Base-by-base conservation (phyloP, 2,113 vertebrate genomes). In the Enhydra lutris region DNA sequence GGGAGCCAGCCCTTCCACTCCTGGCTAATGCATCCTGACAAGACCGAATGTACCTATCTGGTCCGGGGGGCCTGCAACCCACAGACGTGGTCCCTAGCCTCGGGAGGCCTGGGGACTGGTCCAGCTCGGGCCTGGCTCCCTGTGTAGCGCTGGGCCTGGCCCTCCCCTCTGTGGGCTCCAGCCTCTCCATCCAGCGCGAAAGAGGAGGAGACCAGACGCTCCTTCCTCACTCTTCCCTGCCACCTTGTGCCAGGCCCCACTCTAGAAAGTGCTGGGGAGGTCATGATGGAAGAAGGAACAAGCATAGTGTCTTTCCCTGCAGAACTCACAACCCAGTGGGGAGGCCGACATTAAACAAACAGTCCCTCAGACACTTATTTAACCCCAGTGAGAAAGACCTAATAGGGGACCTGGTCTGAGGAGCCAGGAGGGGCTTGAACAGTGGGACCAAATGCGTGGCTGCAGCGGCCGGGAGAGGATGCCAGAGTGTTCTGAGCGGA, bases 71-170 rank as follows among this genome's bases (percentile, higher is more conserved):
- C 55, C 55, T 81, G 6, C 15, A 14, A 23, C 2, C 18, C 89
- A 42, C 7, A 79, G 76, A 11, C 15, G 67, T 18, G 86, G 67
- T 0, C 1, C n/a, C 10, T 31, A 20, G 55, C 11, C 7, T 14
- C 7, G 20, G 63, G 34, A 61, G 69, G 45, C 85, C 29, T 6
- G 63, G 39, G 45, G 9, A 24, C 69, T 26, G 1, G 36, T 59
- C 59, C 1, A 42, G 76, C 26, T 10, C 6, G 0, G 2, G 7
- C 11, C 13, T 6, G 3, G 26, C 14, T 45, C 21, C 39, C 1
- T 1, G 6, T 14, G 39, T 39, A 39, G 73, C 42, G 76, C 3
- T 26, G 88, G 61, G 47, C 31, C 18, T 0, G 21, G 65, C 17
- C 69, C 29, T 50, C 31, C 18, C 0, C 39, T 7, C 81, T 14